phyloP scores from a whole-genome alignment of 2,888 invertebrate species.

The Erannis defoliaria region DNA sequence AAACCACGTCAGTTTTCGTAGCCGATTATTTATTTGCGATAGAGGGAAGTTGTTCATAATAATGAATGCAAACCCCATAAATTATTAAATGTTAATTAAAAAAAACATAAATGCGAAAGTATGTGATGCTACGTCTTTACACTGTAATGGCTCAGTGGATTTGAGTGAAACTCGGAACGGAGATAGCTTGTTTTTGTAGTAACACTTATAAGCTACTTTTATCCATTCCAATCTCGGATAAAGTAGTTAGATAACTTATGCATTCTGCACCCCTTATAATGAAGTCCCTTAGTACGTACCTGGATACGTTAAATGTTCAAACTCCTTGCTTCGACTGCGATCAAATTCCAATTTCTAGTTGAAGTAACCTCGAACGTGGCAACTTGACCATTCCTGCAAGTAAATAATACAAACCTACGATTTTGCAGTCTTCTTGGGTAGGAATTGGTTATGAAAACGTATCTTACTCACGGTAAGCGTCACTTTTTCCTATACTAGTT shows the following conservation, averaged over 20 bases:
- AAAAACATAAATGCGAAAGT: too few relatives aligned
- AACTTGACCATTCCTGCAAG: conserved; percentile 9
- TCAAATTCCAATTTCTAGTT: conserved; percentile 30
- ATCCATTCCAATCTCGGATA: too few relatives aligned
- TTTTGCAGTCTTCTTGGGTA: not conserved
- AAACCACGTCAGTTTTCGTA: too few relatives aligned
- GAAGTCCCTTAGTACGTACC: not conserved
- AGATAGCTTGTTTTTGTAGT: too few relatives aligned
- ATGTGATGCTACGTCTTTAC: not conserved
- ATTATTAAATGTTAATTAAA: too few relatives aligned
- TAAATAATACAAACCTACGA: not conserved
- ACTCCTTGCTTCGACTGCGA: conserved; percentile 23
- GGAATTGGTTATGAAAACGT: not conserved
- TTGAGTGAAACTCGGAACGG: not conserved
- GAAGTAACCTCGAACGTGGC: conserved; percentile 11
- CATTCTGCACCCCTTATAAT: not conserved
- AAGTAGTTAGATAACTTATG: not conserved
- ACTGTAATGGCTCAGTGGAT: not conserved
- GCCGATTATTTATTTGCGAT: too few relatives aligned
- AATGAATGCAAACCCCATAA: too few relatives aligned
- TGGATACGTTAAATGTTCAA: conserved; percentile 22
- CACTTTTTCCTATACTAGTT: too few relatives aligned
- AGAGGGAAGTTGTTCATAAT: too few relatives aligned
- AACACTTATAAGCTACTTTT: not conserved
- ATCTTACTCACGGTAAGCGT: too few relatives aligned